Evolutionary conservation across 1,140 invertebrate species (phyloP), one percentile per base, ranked within the genome.

Genomic region (Drosophila pallidifrons): DNA sequence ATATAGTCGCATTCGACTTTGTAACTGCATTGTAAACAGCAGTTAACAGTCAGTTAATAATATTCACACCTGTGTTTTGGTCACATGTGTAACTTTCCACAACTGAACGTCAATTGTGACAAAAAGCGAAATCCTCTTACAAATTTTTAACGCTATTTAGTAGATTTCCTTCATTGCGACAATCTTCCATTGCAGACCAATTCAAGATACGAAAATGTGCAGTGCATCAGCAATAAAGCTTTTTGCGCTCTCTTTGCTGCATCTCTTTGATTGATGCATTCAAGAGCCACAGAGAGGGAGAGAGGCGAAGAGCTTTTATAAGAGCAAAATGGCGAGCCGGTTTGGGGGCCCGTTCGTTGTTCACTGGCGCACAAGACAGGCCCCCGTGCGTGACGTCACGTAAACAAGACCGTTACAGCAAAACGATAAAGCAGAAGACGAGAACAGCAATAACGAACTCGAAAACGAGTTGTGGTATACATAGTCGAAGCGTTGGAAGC

Each of bases 361-460:
- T 63, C 79, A 68, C 5, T 70, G 41, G 32, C 66, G 30, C 35
- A 51, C 25, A 70, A 66, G 83, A 82, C 83, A 78, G 63, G 85
- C 83, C 83, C 83, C 85, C 85, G 71, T 89, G 83, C 75, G 79
- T 88, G 83, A 88, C 83, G 83, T 88, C 83, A 88, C 83, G 83
- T 83, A 88, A 81, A 41, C 77, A 55, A 77, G 67, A 55, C 82
- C 49, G 81, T 83, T 83, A 83, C 81, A 80, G 49, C 65, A 54
- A 71, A 75, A 41, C 13, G 55, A 54, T 35, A 28, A 55, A 47
- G 51, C 57, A 43, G 46, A 55, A 47, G 51, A 63, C 38, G 63
- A 60, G 20, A 32, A 57, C 57, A 59, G 11, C 59, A 64, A 43
- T 41, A 38, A 51, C 32, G 51, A 8, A 58, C 55, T 58, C 8